Base-by-base conservation (phyloP, 2,797 vertebrate genomes). In the Taenioides sp. region DNA sequence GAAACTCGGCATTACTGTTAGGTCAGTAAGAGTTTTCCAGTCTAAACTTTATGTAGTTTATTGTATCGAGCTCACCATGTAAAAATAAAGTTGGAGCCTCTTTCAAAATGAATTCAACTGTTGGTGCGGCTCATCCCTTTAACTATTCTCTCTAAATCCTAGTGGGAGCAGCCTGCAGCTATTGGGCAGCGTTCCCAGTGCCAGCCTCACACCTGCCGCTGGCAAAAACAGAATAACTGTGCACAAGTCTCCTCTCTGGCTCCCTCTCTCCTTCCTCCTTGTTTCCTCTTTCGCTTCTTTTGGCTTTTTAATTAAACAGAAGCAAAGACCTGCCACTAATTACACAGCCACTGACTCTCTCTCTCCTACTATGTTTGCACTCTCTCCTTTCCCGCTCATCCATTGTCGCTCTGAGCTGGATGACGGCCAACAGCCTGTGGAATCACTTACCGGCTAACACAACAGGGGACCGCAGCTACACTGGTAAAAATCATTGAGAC, bases 241-340 rank as follows among this genome's bases (percentile, higher is more conserved):
- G 84, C 85, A 87, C 81, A 88, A 89, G 75, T 84, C 79, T 76
- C 81, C 76, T 81, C 31, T 27, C 75, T 77, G 75, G 66, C 73
- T 85, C 76, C 68, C 80, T 85, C 78, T 81, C 76, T 50, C 43
- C 74, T 80, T 89, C 74, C 80, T 77, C 75, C 79, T 77, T 80
- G 76, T 87, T 87, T 84, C 80, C 75, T 86, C 70, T 79, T 77
- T 84, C 73, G 77, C 77, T 86, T 69, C 64, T 66, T 87, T 89
- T 85, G 76, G 74, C 79, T 87, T 92, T 92, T 91, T 92, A 92
- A 92, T 92, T 92, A 92, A 91, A 90, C 86, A 87, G 84, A 92
- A 85, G 89, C 90, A 65, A 87, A 90, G 92, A 89, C 86, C 88
- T 89, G 90, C 84, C 81, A 79, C 89, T 91, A 91, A 91, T 89